phyloP scores from a whole-genome alignment of 1,140 invertebrate species.

The Solen grandis region DNA sequence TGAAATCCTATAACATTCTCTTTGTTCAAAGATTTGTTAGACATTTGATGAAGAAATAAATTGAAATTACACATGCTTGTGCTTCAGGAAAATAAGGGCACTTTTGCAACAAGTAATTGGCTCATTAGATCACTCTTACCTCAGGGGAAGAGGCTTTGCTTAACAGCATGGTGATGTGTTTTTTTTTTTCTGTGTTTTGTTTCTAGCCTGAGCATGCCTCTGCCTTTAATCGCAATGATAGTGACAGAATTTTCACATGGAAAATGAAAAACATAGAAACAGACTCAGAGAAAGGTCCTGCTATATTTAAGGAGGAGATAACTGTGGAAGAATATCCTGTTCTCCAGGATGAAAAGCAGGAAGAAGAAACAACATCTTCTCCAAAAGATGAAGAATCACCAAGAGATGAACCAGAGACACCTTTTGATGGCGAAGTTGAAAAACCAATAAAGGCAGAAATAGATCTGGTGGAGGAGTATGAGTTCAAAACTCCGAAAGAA shows the following conservation, averaged over 20 bases:
- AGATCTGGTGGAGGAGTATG: conserved; percentile 43
- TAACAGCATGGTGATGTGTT: conserved; percentile 38
- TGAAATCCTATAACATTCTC: too few species aligned
- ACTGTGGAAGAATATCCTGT: conserved; percentile 46
- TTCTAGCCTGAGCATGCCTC: conserved; percentile 55
- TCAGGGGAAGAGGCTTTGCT: neutral
- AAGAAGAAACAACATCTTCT: conserved; percentile 9
- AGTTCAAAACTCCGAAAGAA: conserved; percentile 34
- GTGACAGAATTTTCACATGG: conserved; percentile 49
- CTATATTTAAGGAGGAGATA: conserved; percentile 62
- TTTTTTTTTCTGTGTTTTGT: conserved; percentile 47
- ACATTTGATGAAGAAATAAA: too few species aligned
- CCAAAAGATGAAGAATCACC: neutral
- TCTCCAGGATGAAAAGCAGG: conserved; percentile 27
- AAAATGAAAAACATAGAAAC: conserved; percentile 39
- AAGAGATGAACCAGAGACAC: conserved; percentile 41
- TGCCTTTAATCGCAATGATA: conserved; percentile 37
- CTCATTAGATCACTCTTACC: too few species aligned
- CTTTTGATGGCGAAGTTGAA: conserved; percentile 46
- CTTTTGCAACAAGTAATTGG: too few species aligned
- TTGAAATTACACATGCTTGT: too few species aligned
- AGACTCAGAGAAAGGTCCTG: conserved; percentile 35
- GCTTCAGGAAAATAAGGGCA: too few species aligned
- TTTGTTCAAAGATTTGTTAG: too few species aligned
- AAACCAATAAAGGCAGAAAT: conserved; percentile 34